A percentile compares a stretch with the other conserved stretches of the same genome.
Conservation (phyloP, 2,888 invertebrate genomes). For the Germaria angustata region DNA sequence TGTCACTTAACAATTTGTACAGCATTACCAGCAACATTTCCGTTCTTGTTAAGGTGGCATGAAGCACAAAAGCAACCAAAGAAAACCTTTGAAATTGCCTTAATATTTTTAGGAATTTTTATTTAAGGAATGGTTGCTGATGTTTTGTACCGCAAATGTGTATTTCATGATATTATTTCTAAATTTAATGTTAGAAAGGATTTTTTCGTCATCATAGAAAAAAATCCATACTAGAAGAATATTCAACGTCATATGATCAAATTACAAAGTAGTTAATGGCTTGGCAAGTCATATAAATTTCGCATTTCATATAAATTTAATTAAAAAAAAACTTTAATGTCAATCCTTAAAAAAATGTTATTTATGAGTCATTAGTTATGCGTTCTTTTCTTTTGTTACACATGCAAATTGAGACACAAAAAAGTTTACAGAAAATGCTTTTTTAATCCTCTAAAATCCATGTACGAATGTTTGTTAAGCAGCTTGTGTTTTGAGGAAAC, state of each 20-base stretch:
- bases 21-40: neutral
- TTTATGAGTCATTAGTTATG: neutral
- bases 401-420: neutral
- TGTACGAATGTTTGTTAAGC: neutral
- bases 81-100: neutral
- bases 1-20: neutral
- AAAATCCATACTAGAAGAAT: neutral
- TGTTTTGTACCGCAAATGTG: too few relatives aligned
- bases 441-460: neutral
- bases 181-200: too few relatives aligned
- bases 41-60: neutral
- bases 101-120: neutral
- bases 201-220: neutral
- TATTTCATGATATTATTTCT: too few relatives aligned
- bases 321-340: neutral
- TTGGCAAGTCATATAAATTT: slow-evolving; percentile 20
- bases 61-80: neutral
- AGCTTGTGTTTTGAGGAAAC: neutral
- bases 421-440: neutral
- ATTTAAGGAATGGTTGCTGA: too few relatives aligned
- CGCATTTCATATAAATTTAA: slow-evolving; percentile 9
- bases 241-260: neutral
- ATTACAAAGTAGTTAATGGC: slow-evolving; percentile 4
- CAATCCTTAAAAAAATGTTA: neutral
- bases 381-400: too few relatives aligned